These are phyloP conservation scores for Ceryle rudis DNA, from an alignment of 2,797 vertebrate genomes.

Conservation along the genomic window DNA sequence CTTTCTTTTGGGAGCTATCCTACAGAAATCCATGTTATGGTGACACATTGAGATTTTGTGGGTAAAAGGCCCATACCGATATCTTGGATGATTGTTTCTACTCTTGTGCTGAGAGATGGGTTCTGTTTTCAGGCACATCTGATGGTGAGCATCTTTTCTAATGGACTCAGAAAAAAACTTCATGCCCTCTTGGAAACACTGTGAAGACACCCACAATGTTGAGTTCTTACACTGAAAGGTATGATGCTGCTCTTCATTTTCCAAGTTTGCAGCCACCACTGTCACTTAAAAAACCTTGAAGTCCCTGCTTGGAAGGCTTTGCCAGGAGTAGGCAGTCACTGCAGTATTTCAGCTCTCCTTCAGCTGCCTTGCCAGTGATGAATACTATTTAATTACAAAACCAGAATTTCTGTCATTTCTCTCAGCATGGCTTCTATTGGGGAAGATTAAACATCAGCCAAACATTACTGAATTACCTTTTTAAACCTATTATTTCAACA, in stretches of 20 bases:
- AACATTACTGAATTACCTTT: conserved; percentile 84
- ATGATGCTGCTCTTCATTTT: background rate
- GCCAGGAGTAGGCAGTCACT: conserved; percentile 4
- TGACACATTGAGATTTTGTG: fast-evolving
- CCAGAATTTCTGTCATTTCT: conserved; percentile 81
- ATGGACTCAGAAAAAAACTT: background rate
- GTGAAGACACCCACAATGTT: background rate
- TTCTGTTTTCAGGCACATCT: background rate
- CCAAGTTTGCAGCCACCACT: background rate
- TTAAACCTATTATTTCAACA: conserved; percentile 87
- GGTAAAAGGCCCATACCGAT: background rate
- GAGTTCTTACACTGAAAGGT: background rate
- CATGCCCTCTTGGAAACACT: background rate
- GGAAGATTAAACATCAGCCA: conserved; percentile 82
- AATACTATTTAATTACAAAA: conserved; percentile 83
- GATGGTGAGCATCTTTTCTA: background rate
- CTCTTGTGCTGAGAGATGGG: background rate
- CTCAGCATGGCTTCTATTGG: conserved; percentile 77
- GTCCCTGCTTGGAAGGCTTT: background rate
- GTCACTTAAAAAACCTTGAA: background rate
- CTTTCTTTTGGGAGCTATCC: background rate
- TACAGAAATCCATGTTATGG: background rate
- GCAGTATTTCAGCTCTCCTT: conserved; percentile 50
- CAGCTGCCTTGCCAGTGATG: conserved; percentile 76
- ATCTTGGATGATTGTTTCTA: background rate